A percentile compares a stretch with the other conserved stretches of the same genome.
phyloP scores from a whole-genome alignment of 2,888 invertebrate genomes.

The Oxyteleia sp. region DNA sequence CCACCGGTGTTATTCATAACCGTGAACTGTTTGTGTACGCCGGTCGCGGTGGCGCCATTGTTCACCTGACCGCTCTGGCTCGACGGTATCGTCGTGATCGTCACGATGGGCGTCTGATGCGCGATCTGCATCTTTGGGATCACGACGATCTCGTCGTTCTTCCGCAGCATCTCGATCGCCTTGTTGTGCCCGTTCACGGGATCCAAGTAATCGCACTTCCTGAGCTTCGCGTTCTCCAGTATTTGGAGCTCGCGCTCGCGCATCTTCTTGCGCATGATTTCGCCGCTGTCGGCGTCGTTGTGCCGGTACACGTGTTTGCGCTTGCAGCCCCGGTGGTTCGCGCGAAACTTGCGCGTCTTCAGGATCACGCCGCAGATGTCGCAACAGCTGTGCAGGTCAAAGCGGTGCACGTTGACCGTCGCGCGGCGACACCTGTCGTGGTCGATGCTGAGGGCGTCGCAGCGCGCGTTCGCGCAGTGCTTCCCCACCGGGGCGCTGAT shows the following conservation, averaged over 20 bases:
- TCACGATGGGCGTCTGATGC: slow-evolving; percentile 70
- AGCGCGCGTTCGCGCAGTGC: slow-evolving; percentile 80
- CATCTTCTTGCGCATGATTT: slow-evolving; percentile 82
- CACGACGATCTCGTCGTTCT: slow-evolving; percentile 84
- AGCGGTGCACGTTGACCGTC: slow-evolving; percentile 71
- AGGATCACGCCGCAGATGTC: slow-evolving; percentile 83
- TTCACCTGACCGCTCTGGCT: not conserved
- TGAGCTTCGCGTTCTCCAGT: slow-evolving; percentile 79
- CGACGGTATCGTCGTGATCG: slow-evolving; percentile 72
- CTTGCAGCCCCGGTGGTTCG: slow-evolving; percentile 82
- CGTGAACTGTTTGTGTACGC: slow-evolving; percentile 29
- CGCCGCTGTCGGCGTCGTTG: slow-evolving; percentile 79
- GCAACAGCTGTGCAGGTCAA: slow-evolving; percentile 78
- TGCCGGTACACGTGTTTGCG: slow-evolving; percentile 81
- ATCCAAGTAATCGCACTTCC: slow-evolving; percentile 81
- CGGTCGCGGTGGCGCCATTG: not conserved
- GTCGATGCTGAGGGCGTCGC: slow-evolving; percentile 84
- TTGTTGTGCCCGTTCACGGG: slow-evolving; percentile 78
- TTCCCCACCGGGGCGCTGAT: slow-evolving; percentile 82
- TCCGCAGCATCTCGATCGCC: slow-evolving; percentile 81
- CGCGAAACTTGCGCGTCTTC: slow-evolving; percentile 79
- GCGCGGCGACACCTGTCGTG: slow-evolving; percentile 83
- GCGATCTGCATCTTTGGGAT: slow-evolving; percentile 79
- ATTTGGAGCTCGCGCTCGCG: slow-evolving; percentile 84
- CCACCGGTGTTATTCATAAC: slow-evolving; percentile 21